Percentiles rank a stretch among this genome's conserved stretches.
These are phyloP conservation scores for Cranoglanis bouderius DNA, from an alignment of 2,113 vertebrate species.

Conservation along the genomic window DNA sequence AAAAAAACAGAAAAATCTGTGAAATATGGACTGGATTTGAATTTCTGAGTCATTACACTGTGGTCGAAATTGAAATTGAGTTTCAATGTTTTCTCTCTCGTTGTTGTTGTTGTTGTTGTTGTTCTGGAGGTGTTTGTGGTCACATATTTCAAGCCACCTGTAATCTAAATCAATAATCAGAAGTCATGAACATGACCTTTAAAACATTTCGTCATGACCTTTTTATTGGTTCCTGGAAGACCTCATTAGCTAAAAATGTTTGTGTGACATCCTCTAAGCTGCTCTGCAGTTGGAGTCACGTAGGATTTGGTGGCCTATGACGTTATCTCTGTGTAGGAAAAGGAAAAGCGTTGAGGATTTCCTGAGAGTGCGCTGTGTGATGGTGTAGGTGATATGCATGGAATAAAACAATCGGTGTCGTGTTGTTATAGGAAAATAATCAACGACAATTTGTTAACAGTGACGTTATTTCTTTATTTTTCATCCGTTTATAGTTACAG, in stretches of 20 bases:
- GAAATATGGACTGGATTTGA: neutral
- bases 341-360: neutral
- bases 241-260: slow-evolving; percentile 72
- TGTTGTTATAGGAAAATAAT: neutral
- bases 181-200: slow-evolving; percentile 48
- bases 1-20: neutral
- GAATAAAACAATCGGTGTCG: neutral
- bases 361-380: neutral
- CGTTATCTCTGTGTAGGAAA: slow-evolving; percentile 33
- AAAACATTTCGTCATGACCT: slow-evolving; percentile 34
- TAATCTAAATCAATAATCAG: neutral
- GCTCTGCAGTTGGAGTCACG: slow-evolving; percentile 58
- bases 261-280: slow-evolving; percentile 70
- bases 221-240: slow-evolving; percentile 68
- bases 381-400: neutral
- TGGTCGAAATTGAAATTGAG: neutral
- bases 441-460: neutral
- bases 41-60: neutral
- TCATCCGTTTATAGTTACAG: too few species aligned
- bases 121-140: neutral
- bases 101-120: neutral
- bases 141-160: neutral
- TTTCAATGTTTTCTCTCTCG: too few species aligned
- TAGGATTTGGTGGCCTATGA: slow-evolving; percentile 75
- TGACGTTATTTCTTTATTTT: too few species aligned